Conservation (phyloP, 2,888 invertebrate genomes). For the Chesias legatella region DNA sequence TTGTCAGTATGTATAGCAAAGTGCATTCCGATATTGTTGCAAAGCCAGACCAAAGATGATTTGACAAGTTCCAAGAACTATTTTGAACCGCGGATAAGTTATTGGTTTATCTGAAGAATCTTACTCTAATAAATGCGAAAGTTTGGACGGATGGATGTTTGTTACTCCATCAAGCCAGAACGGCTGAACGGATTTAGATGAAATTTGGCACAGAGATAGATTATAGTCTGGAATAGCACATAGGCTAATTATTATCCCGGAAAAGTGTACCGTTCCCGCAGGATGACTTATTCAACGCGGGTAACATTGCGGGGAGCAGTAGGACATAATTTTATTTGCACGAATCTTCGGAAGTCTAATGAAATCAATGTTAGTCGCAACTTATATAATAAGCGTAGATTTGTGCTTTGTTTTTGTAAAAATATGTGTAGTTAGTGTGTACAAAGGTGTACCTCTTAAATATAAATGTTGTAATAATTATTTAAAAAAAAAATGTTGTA, state of each 20-base stretch:
- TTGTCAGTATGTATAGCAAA: too few relatives aligned
- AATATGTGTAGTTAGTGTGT: constrained; percentile 1
- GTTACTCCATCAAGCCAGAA: too few relatives aligned
- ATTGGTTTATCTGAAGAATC: not conserved
- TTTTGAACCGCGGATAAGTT: constrained; percentile 1
- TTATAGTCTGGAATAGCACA: too few relatives aligned
- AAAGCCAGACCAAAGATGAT: constrained; percentile 12
- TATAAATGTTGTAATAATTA: not conserved
- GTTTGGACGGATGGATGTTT: too few relatives aligned
- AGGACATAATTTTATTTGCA: not conserved
- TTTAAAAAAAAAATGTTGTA: too few relatives aligned
- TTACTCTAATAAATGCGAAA: too few relatives aligned
- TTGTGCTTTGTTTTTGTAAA: not conserved
- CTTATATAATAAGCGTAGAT: not conserved
- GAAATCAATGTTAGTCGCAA: not conserved
- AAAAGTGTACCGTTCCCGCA: too few relatives aligned
- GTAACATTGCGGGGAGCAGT: too few relatives aligned
- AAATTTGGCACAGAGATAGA: too few relatives aligned
- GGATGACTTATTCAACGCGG: too few relatives aligned
- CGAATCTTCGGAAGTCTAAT: not conserved
- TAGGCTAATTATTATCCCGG: too few relatives aligned
- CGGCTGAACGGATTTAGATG: too few relatives aligned
- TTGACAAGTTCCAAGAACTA: constrained; percentile 23
- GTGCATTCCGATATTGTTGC: constrained; percentile 19
- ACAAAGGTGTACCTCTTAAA: constrained; percentile 5